These are phyloP conservation scores for Macrotus californicus DNA, from an alignment of 2,113 vertebrate species.

Conservation along the genomic window DNA sequence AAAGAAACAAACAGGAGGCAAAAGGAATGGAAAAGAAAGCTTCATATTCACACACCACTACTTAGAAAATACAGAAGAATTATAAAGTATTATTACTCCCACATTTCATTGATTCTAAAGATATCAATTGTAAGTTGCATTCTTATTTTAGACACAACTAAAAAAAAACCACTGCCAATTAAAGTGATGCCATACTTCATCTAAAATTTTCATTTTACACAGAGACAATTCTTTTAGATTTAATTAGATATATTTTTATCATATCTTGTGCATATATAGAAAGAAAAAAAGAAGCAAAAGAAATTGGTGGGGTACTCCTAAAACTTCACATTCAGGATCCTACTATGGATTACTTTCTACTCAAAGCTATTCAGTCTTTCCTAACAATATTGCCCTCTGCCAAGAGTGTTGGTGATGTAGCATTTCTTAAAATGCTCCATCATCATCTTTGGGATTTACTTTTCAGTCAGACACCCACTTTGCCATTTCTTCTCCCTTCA, in stretches of 20 bases:
- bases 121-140: background rate
- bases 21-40: slow-evolving; percentile 26
- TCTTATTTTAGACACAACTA: background rate
- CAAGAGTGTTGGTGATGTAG: background rate
- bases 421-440: slow-evolving; percentile 32
- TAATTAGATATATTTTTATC: background rate
- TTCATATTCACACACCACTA: background rate
- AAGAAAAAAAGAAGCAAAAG: slow-evolving; percentile 6
- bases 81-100: background rate
- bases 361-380: slow-evolving; percentile 17
- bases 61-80: slow-evolving; percentile 13
- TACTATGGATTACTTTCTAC: background rate
- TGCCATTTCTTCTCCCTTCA: slow-evolving; percentile 33
- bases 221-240: slow-evolving; percentile 29
- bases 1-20: background rate
- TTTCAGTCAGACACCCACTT: slow-evolving; percentile 27
- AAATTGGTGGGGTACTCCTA: background rate
- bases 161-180: slow-evolving; percentile 26
- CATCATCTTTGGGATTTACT: slow-evolving; percentile 40
- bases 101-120: slow-evolving; percentile 8
- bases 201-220: slow-evolving; percentile 33
- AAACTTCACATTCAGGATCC: slow-evolving; percentile 26
- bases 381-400: slow-evolving; percentile 12
- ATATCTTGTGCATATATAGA: background rate
- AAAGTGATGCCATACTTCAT: background rate